A percentile compares a stretch with the other conserved stretches of the same genome.
Evolutionary conservation across 2,113 vertebrate species (phyloP).

Genomic region (Tonatia bakeri): DNA sequence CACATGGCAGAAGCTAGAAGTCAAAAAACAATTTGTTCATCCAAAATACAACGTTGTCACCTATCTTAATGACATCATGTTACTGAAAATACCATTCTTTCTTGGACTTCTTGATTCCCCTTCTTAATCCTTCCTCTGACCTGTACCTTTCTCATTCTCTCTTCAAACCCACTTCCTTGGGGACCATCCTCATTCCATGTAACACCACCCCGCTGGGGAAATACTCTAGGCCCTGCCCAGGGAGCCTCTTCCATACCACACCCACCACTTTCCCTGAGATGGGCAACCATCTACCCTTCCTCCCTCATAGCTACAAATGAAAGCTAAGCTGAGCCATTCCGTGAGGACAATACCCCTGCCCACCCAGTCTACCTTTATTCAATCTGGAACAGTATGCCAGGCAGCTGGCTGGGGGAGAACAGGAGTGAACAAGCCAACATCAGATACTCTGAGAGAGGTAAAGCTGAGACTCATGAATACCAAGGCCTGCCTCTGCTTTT

Average conservation of each 20-base stretch:
- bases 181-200: not conserved
- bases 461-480: not conserved
- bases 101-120: not conserved
- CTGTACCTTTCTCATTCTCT: not conserved
- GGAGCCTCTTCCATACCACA: not conserved
- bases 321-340: not conserved
- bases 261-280: not conserved
- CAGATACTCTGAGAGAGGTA: slow-evolving; percentile 31
- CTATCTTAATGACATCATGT: slow-evolving; percentile 18
- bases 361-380: not conserved
- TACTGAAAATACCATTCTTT: slow-evolving; percentile 24
- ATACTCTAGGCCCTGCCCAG: not conserved
- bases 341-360: not conserved
- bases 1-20: slow-evolving; percentile 36
- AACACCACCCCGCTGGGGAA: not conserved
- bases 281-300: not conserved
- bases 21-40: not conserved
- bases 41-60: not conserved
- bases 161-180: not conserved
- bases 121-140: not conserved
- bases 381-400: not conserved
- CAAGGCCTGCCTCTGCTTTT: not conserved
- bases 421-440: accelerated
- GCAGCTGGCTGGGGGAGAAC: slow-evolving; percentile 23
- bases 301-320: not conserved